Conservation (phyloP, 1,140 invertebrate species). For the Melitaea cinxia region DNA sequence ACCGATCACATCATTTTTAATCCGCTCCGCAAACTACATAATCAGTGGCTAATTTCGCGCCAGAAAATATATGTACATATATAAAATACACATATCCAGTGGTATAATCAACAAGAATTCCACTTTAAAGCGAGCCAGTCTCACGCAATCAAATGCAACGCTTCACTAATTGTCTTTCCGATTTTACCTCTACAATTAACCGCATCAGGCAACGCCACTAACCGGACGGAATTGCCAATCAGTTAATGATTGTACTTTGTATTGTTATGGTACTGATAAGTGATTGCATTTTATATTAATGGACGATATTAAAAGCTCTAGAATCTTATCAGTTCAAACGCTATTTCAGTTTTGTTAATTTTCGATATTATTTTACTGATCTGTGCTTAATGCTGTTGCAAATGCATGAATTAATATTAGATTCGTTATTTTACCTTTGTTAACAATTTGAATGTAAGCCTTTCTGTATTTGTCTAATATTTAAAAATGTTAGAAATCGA, state of each 20-base stretch:
- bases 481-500: no score
- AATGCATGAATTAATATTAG: neutral
- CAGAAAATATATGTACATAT: neutral
- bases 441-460: no score
- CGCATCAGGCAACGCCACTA: slow-evolving; percentile 17
- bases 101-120: slow-evolving; percentile 22
- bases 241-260: slow-evolving; percentile 22
- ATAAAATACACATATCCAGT: neutral
- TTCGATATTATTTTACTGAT: neutral
- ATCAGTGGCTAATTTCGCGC: neutral
- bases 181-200: slow-evolving; percentile 32
- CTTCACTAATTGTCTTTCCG: slow-evolving; percentile 29
- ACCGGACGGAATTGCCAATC: slow-evolving; percentile 31
- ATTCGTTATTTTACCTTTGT: no score
- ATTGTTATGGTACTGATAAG: slow-evolving; percentile 18
- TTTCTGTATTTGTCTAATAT: no score
- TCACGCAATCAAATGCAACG: slow-evolving; percentile 28
- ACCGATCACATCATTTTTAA: neutral
- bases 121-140: slow-evolving; percentile 27
- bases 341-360: neutral
- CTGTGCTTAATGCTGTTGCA: neutral
- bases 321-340: slow-evolving; percentile 21
- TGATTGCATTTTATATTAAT: slow-evolving; percentile 18
- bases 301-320: neutral
- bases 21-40: neutral